Conservation (phyloP, 2,797 vertebrate genomes). For the Channallabes apus region DNA sequence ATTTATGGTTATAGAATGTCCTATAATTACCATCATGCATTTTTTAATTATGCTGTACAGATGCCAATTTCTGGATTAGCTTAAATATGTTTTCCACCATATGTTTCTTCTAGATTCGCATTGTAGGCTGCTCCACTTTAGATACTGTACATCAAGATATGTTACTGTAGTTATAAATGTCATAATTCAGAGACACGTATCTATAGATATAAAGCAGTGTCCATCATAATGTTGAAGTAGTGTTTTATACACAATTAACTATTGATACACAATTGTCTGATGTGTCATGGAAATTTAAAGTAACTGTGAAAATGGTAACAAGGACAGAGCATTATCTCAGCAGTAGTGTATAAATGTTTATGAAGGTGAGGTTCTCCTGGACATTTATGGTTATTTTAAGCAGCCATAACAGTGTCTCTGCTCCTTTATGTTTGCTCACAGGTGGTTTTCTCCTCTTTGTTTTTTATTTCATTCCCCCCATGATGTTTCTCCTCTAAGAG, state of each 20-base stretch:
- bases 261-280: not conserved
- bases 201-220: conserved; percentile 13
- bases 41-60: not conserved
- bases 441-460: not conserved
- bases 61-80: conserved; percentile 1
- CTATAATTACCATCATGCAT: not conserved
- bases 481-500: conserved; percentile 1
- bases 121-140: not conserved
- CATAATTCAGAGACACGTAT: not conserved
- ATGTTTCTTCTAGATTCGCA: not conserved
- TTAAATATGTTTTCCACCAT: not conserved
- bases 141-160: conserved; percentile 4
- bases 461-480: conserved; percentile 2
- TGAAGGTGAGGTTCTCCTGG: not conserved
- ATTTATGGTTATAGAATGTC: not conserved
- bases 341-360: not conserved
- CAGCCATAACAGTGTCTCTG: not conserved
- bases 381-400: not conserved
- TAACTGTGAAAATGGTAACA: not conserved
- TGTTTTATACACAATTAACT: conserved; percentile 1
- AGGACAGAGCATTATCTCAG: not conserved
- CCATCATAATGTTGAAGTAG: conserved; percentile 8
- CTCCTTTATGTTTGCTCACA: not conserved
- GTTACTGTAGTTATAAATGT: not conserved
- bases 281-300: not conserved